Evolutionary conservation across 1,140 invertebrate species (phyloP).

Genomic region (Linepithema humile): DNA sequence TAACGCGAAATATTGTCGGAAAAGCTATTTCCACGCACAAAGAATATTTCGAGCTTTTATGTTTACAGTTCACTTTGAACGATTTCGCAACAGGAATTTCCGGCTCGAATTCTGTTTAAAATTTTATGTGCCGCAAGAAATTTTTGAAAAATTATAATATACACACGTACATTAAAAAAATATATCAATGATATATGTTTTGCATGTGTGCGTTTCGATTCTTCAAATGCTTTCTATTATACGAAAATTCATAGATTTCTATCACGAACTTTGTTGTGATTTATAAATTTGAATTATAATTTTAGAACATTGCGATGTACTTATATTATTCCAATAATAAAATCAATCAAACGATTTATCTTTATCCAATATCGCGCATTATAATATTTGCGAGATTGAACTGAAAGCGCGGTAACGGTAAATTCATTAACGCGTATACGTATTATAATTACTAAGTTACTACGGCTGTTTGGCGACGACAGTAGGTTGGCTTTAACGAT

Average conservation of each 20-base stretch:
- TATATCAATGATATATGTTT: too few species aligned
- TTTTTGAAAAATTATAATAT: too few species aligned
- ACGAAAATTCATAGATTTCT: too few species aligned
- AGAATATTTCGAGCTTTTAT: not conserved
- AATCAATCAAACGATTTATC: not conserved
- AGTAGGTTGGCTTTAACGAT: slow-evolving; percentile 50
- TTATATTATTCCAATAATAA: not conserved
- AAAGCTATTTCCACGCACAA: not conserved
- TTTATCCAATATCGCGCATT: not conserved
- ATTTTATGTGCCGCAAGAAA: too few species aligned
- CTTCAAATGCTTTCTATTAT: too few species aligned
- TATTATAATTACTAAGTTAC: slow-evolving; percentile 43
- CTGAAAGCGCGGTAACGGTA: not conserved
- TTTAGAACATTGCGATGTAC: not conserved
- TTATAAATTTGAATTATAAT: too few species aligned
- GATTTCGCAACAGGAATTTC: too few species aligned
- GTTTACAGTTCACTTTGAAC: too few species aligned
- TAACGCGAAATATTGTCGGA: not conserved
- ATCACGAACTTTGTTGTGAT: too few species aligned
- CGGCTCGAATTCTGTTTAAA: too few species aligned
- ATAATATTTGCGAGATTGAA: not conserved
- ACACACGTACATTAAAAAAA: too few species aligned
- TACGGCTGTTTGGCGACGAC: not conserved
- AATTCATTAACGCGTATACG: not conserved
- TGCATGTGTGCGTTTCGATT: too few species aligned